A percentile compares a stretch with the other conserved stretches of the same genome.
phyloP scores from a whole-genome alignment of 2,113 vertebrate species.

The Nothoprocta perdicaria region DNA sequence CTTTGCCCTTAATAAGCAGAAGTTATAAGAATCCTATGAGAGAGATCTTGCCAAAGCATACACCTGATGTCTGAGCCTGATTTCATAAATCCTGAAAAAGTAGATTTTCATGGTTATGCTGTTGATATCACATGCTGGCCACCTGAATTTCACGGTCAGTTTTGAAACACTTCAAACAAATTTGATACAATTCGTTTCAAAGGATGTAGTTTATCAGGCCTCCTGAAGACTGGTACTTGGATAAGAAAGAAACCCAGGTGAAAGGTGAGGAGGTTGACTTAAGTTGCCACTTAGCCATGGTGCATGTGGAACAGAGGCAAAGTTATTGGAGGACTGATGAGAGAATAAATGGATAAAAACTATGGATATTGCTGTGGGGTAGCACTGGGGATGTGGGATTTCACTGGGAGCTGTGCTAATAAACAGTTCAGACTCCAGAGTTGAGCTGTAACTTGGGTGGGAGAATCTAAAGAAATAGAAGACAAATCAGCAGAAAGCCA shows the following conservation, averaged over 20 bases:
- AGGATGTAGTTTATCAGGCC: not conserved
- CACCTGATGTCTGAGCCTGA: not conserved
- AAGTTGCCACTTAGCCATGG: not conserved
- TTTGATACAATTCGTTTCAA: not conserved
- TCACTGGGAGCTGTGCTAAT: not conserved
- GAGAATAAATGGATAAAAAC: not conserved
- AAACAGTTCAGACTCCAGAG: not conserved
- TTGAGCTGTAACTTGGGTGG: not conserved
- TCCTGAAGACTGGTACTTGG: not conserved
- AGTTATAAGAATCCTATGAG: not conserved
- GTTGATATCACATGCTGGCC: no score
- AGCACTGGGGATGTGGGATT: not conserved
- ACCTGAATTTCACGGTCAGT: not conserved
- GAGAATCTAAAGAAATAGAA: not conserved
- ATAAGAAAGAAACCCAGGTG: not conserved
- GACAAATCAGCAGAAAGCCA: not conserved
- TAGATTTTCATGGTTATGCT: not conserved
- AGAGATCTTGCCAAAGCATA: not conserved
- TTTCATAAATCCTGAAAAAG: not conserved
- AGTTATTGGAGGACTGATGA: not conserved
- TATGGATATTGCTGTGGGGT: not conserved
- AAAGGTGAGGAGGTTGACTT: not conserved
- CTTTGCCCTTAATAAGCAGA: not conserved
- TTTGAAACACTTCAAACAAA: not conserved
- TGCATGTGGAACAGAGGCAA: not conserved